Percentiles rank a stretch among this genome's conserved stretches.
These are phyloP conservation scores for Lerista edwardsae DNA, from an alignment of 2,797 vertebrate genomes.

Conservation along the genomic window DNA sequence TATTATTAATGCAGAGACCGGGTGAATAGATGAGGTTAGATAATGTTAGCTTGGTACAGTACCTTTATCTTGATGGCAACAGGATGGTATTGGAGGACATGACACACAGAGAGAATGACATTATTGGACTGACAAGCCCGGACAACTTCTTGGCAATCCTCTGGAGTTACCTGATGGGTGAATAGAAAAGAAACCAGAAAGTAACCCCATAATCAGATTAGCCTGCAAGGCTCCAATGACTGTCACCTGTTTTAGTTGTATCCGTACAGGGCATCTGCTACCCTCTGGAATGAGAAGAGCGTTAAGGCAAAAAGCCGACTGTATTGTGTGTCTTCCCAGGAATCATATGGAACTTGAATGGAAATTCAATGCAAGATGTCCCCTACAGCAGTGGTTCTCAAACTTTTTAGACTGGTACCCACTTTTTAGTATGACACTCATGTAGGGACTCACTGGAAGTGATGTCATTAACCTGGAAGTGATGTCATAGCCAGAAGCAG, in stretches of 20 bases:
- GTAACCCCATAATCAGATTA: constrained; percentile 48
- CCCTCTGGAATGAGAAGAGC: background rate
- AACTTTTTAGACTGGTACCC: too few relatives aligned
- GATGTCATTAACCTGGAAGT: too few relatives aligned
- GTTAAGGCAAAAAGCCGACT: background rate
- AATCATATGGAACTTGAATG: too few relatives aligned
- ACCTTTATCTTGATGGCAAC: constrained; percentile 82
- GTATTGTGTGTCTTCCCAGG: background rate
- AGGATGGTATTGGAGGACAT: constrained; percentile 84
- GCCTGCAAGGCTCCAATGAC: background rate
- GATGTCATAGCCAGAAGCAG: too few relatives aligned
- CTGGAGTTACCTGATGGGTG: constrained; percentile 52
- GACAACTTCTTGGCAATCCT: constrained; percentile 81
- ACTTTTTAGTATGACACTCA: too few relatives aligned
- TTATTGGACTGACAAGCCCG: constrained; percentile 72
- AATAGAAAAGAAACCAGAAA: background rate
- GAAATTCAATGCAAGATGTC: too few relatives aligned
- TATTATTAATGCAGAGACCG: too few relatives aligned
- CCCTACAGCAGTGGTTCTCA: too few relatives aligned
- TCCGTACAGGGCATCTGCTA: background rate
- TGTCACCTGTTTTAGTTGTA: too few relatives aligned
- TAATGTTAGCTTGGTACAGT: background rate
- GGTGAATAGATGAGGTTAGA: too few relatives aligned
- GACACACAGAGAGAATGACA: constrained; percentile 82
- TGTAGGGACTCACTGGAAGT: too few relatives aligned